Evolutionary conservation across 2,888 invertebrate genomes (phyloP), one percentile per base, ranked within the genome.

Genomic region (Agonopterix alstromeriana): DNA sequence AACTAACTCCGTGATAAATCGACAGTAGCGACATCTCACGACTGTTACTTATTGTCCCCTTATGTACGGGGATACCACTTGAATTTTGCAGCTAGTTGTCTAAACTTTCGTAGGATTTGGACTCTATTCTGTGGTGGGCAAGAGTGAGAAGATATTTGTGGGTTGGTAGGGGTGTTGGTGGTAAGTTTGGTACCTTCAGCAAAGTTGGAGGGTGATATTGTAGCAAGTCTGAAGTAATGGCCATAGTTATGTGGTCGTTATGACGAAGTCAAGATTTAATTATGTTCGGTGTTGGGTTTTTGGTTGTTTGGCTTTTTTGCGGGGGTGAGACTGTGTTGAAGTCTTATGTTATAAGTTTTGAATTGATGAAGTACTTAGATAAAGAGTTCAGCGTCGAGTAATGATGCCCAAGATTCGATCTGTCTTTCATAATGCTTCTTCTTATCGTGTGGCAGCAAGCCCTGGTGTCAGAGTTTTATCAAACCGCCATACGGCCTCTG

Each of bases 1-100:
- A 78, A 83, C 79, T 78, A 73, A 70, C 74, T 63, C 63, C 57
- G 73, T 85, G 86, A 87, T 86, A 86, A 87, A 87, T 87, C 70
- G 80, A 73, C 73, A 55, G 57, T 10, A 61, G 58, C 68, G 61
- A 75, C 83, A 82, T 84, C 84, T 83, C 73, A 75, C 62, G 67
- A 66, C 80, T 83, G 83, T 73, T 77, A 77, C 71, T 81, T 84
- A 85, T 78, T 83, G 79, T 79, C 78, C 78, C 81, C 77, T 83
- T 79, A 79, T 77, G 68, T 77, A 77, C 69, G 64, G 54, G 52
- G 49, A 47, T 46, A 53, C 59, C 55, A 56, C 54, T 44, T 52
- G 55, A 38, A 8, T 42, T 35, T 43, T 47, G 38, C 47, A 10
- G 9, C 36, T 12, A 36, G 4, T 8, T 46, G 3, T 27, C 10